Evolutionary conservation across 2,888 invertebrate genomes (phyloP), one percentile per base, ranked within the genome.

Genomic region (Seladonia tumulorum): DNA sequence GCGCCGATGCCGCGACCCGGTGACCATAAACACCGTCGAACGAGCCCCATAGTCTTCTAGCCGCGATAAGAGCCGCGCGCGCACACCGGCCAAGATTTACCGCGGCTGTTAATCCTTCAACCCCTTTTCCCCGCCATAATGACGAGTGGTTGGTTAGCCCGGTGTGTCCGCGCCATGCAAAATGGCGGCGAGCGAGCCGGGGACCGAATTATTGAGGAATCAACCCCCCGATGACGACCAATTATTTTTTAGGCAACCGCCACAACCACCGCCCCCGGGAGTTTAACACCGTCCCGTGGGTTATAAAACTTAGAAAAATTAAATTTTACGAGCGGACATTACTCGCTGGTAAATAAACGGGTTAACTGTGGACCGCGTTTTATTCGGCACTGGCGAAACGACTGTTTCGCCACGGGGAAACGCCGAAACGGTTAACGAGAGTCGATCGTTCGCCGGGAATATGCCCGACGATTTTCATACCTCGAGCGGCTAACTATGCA

Each of bases 21-120:
- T 39, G 68, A 42, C 68, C 68, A 68, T 68, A 68, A 68, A 68
- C 68, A 68, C 68, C 68, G 68, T n/a, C 42, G 66, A 66, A 66
- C 18, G 66, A 29, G 18, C 35, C n/a, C 68, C n/a, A 12, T 14
- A 66, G 35, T 63, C 60, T 66, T 66, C 66, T 29, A 10, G 35
- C 35, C 35, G 3, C 60, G 60, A 63, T 63, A 63, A 66, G 60
- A 60, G 60, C 25, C 25, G 25, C 22, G 35, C 25, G 25, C 22
- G 35, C 35, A 1, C 22, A 53, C 53, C 35, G 18, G 18, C 66
- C 35, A 66, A 18, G 66, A 66, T 66, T 66, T 66, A 66, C 35
- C 35, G 29, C 2, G 29, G 18, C 35, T 29, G 29, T 66, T 66
- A 66, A 66, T 66, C 66, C 35, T 66, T 66, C 35, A 22, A 66